phyloP scores from a whole-genome alignment of 2,888 invertebrate species.

The Eupithecia subfuscata region DNA sequence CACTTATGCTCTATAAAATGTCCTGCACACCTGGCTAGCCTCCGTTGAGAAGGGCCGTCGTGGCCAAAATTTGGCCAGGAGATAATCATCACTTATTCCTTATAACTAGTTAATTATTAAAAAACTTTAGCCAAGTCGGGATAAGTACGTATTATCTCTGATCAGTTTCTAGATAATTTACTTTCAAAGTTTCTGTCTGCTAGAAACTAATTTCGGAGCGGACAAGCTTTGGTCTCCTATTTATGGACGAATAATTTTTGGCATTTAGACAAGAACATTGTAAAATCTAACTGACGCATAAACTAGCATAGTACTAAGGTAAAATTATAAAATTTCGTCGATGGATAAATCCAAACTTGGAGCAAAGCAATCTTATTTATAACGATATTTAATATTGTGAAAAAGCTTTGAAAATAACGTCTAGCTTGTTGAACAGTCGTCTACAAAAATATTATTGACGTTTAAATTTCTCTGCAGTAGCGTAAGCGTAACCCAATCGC shows the following conservation, averaged over 20 bases:
- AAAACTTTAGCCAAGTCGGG: neutral
- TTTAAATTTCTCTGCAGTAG: neutral
- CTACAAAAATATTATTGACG: neutral
- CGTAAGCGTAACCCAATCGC: neutral
- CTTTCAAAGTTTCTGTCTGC: neutral
- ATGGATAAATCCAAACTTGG: neutral
- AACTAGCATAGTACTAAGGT: neutral
- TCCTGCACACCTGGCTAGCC: neutral
- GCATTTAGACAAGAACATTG: neutral
- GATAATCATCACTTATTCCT: neutral
- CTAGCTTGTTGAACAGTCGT: conserved; percentile 7
- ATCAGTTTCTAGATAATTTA: conserved; percentile 1
- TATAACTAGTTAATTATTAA: neutral
- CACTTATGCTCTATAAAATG: neutral
- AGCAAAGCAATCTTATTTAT: conserved; percentile 28
- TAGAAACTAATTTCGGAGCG: conserved; percentile 6
- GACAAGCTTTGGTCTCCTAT: neutral
- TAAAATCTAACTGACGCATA: neutral
- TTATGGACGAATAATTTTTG: neutral
- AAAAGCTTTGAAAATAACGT: neutral
- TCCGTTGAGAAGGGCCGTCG: neutral
- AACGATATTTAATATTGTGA: conserved; percentile 30
- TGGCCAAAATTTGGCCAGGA: neutral
- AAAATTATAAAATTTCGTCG: neutral
- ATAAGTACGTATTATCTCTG: neutral